Evolutionary conservation across 1,140 invertebrate genomes (phyloP).

Genomic region (Pseudachorutes palmiensis): DNA sequence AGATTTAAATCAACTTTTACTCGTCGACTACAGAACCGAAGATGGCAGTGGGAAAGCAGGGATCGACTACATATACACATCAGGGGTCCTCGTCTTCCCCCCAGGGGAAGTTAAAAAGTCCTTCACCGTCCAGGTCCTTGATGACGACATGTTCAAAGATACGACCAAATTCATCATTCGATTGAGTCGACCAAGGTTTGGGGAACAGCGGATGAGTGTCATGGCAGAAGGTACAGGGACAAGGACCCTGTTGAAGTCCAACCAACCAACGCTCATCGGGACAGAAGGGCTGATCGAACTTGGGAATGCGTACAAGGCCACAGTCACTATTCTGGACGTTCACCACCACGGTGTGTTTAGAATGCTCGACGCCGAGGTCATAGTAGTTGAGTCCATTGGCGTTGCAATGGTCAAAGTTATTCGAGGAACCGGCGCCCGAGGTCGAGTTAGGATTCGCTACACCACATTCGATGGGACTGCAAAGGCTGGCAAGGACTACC

Average conservation of each 20-base stretch:
- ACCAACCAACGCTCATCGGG: too few relatives aligned
- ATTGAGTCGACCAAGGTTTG: too few relatives aligned
- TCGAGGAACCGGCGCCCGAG: constrained; percentile 83
- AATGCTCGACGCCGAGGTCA: constrained; percentile 72
- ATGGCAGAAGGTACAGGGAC: background rate
- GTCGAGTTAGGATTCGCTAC: constrained; percentile 79
- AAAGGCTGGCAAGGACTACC: constrained; percentile 79
- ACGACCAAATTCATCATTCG: constrained; percentile 97
- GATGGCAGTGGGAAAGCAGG: constrained; percentile 94
- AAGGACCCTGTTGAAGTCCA: too few relatives aligned
- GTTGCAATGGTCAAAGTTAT: constrained; percentile 71
- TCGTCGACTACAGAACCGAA: constrained; percentile 90
- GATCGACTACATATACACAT: constrained; percentile 80
- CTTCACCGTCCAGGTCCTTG: constrained; percentile 82
- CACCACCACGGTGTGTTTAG: constrained; percentile 96
- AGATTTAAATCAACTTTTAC: constrained; percentile 63
- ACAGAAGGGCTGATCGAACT: constrained; percentile 44
- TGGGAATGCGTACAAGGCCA: constrained; percentile 68
- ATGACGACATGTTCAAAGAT: constrained; percentile 97
- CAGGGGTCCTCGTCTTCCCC: constrained; percentile 76
- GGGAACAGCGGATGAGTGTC: constrained; percentile 51
- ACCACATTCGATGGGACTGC: constrained; percentile 88
- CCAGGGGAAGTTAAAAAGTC: constrained; percentile 76
- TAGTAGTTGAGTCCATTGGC: constrained; percentile 85
- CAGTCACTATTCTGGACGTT: constrained; percentile 96